Conservation (phyloP, 2,797 vertebrate genomes). For the Urosaurus nigricauda region DNA sequence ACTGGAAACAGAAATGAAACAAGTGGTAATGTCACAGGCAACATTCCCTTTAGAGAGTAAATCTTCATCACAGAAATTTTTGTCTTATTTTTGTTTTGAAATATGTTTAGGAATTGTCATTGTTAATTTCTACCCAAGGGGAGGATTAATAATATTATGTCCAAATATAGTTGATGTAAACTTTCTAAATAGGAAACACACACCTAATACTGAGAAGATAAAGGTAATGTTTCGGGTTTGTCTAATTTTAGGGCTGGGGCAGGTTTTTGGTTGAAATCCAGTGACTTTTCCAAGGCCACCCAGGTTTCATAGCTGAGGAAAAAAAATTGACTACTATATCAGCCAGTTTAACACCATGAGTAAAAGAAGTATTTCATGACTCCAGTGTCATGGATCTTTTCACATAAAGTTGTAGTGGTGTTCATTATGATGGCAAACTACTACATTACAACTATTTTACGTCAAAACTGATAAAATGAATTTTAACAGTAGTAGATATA, state of each 20-base stretch:
- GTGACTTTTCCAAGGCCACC: background rate
- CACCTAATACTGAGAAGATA: background rate
- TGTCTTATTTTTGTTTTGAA: background rate
- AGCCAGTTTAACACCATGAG: background rate
- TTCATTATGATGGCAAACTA: too few species aligned
- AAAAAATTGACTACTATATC: background rate
- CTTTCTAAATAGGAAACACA: background rate
- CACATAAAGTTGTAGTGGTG: background rate
- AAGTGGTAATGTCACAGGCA: background rate
- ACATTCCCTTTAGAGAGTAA: too few species aligned
- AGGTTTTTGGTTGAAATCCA: background rate
- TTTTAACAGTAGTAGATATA: too few species aligned
- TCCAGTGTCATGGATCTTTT: background rate
- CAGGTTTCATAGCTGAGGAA: background rate
- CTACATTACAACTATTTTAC: too few species aligned
- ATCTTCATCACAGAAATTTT: background rate
- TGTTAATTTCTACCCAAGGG: background rate
- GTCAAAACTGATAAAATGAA: too few species aligned
- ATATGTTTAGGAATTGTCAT: background rate
- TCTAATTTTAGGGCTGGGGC: background rate
- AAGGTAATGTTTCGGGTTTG: background rate
- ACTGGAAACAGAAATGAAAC: background rate
- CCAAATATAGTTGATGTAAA: background rate
- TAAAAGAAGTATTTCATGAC: background rate
- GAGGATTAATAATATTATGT: background rate